Evolutionary conservation across 2,797 vertebrate genomes (phyloP).

Genomic region (Dryobates pubescens): DNA sequence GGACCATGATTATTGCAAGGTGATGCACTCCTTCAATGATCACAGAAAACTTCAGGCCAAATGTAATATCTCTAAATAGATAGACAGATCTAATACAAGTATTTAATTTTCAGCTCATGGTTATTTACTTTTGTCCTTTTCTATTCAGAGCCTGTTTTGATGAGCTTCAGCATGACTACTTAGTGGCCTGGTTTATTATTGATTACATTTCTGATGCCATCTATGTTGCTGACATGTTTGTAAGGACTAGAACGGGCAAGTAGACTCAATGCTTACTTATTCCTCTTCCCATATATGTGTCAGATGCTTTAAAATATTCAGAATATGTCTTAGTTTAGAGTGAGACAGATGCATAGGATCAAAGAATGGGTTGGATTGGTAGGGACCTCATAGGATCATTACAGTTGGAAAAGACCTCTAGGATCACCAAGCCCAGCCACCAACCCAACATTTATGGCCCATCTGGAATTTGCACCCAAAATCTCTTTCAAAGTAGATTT

Average conservation of each 20-base stretch:
- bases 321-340: neutral
- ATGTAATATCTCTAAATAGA: neutral
- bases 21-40: constrained; percentile 62
- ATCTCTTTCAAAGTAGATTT: neutral
- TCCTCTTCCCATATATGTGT: neutral
- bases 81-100: neutral
- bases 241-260: constrained; percentile 91
- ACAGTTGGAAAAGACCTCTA: no score
- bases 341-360: no score
- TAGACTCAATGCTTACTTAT: neutral
- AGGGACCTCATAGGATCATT: no score
- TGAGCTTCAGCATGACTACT: constrained; percentile 89
- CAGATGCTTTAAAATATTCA: neutral
- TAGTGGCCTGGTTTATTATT: constrained; percentile 84
- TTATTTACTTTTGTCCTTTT: constrained; percentile 18
- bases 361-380: no score
- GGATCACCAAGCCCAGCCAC: no score
- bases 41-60: neutral
- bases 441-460: neutral
- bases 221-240: constrained; percentile 91
- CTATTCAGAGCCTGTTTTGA: constrained; percentile 91
- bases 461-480: neutral
- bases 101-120: neutral
- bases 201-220: constrained; percentile 84
- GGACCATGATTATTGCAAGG: constrained; percentile 95